Base-by-base conservation (phyloP, 2,888 invertebrate genomes). In the Conops quadrifasciatus region DNA sequence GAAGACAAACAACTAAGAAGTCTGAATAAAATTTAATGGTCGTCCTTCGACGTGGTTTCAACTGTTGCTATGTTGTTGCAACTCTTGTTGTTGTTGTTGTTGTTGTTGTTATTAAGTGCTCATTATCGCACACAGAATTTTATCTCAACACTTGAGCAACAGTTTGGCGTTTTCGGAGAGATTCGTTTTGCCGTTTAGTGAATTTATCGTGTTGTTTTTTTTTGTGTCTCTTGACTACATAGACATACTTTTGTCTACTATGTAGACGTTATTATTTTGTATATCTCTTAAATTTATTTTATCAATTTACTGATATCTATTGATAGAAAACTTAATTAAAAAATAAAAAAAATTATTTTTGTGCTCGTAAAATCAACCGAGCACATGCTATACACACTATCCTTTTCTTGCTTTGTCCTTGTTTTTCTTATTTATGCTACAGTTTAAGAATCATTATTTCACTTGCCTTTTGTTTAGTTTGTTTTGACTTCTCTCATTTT, bases 51-150 rank as follows among this genome's bases (percentile, higher is more conserved):
- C 5, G 9, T 36, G 36, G 36, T 9, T 56, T 24, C n/a, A 66
- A 67, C 65, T 71, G 72, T 69, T 73, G 72, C 67, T 73, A 58
- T 67, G 56, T 62, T 70, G 49, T 73, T 72, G 80, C 80, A 80
- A 80, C 80, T 80, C 80, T 80, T 80, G 80, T 77, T 67, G 67
- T 26, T 60, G 60, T 21, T 60, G 51, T 5, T 15, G 64, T 56
- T 63, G 58, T 60, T 47, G 28, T 49, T 53, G 59, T 45, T 63
- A 45, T 51, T 69, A 49, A 51, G 51, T 26, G 26, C 24, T 36
- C 26, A 7, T n/a, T 53, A 13, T 2, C 36, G 30, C 13, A 26
- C 30, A 53, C 16, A 15, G 21, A 30, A n/a, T 26, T 19, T 51
- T 30, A 30, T 59, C 19, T 5, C 47, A 24, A 16, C 9, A n/a